Conservation (phyloP, 1,140 invertebrate species). For the Dreissena polymorpha region DNA sequence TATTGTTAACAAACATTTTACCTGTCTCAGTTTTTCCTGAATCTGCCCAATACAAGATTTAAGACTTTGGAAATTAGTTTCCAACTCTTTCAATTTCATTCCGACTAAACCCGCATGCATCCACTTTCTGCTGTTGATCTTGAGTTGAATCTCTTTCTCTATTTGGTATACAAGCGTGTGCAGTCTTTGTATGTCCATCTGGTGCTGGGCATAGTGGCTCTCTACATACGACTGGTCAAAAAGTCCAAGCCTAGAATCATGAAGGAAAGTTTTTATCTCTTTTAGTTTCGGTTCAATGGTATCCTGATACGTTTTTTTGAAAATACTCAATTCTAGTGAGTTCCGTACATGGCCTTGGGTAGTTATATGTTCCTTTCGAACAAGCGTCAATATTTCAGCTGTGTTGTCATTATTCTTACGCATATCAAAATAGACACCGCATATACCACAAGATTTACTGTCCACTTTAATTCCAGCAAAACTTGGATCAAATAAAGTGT, state of each 20-base stretch:
- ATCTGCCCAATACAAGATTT: slow-evolving; percentile 10
- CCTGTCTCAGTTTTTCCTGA: slow-evolving; percentile 21
- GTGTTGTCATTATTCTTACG: background rate
- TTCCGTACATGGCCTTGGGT: background rate
- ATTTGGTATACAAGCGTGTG: background rate
- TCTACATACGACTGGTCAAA: slow-evolving; percentile 1
- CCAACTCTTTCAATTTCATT: slow-evolving; percentile 9
- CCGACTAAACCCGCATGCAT: background rate
- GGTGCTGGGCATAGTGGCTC: slow-evolving; percentile 9
- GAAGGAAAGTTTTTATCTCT: slow-evolving; percentile 20
- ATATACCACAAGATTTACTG: slow-evolving; percentile 57
- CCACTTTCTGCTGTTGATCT: slow-evolving; percentile 25
- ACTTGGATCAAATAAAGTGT: slow-evolving; percentile 19
- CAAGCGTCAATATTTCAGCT: too few species aligned
- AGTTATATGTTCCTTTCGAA: background rate
- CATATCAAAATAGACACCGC: slow-evolving; percentile 47
- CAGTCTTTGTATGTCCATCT: slow-evolving; percentile 33
- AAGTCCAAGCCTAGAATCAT: slow-evolving; percentile 1
- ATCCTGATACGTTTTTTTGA: slow-evolving; percentile 20
- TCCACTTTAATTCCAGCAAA: slow-evolving; percentile 45
- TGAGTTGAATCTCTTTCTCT: slow-evolving; percentile 22
- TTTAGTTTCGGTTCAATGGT: slow-evolving; percentile 23
- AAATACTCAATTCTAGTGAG: background rate
- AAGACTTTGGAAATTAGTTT: slow-evolving; percentile 10
- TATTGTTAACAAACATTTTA: background rate